Conservation (phyloP, 1,140 invertebrate species). For the Macrosteles quadrilineatus region DNA sequence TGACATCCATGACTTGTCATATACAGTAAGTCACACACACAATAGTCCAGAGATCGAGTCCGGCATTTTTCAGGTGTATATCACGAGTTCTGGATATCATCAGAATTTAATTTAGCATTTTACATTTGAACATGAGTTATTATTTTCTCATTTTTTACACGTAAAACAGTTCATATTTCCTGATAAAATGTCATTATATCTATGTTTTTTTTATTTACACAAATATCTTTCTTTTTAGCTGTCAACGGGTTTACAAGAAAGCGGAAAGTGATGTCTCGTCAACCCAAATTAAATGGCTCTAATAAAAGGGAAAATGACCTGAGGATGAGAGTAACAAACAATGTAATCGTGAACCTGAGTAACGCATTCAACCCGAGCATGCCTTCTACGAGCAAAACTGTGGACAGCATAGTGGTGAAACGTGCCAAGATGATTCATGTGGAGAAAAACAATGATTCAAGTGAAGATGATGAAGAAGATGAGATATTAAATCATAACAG, state of each 20-base stretch:
- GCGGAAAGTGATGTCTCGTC: not conserved
- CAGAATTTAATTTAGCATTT: no score
- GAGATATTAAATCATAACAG: slow-evolving; percentile 27
- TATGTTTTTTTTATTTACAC: slow-evolving; percentile 11
- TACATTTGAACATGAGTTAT: no score
- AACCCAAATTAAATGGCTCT: not conserved
- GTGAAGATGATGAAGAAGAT: slow-evolving; percentile 22
- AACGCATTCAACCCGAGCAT: not conserved
- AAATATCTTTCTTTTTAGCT: not conserved
- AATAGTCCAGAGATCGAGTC: no score
- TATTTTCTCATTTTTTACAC: no score
- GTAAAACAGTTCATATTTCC: no score
- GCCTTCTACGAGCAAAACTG: slow-evolving; percentile 6
- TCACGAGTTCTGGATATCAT: no score
- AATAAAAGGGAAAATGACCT: slow-evolving; percentile 1
- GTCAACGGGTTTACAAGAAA: slow-evolving; percentile 1
- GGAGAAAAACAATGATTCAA: slow-evolving; percentile 18
- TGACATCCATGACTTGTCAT: no score
- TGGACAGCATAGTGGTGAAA: slow-evolving; percentile 2
- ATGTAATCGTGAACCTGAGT: not conserved
- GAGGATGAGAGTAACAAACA: slow-evolving; percentile 28
- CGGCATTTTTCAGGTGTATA: no score
- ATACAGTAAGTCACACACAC: no score
- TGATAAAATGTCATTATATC: no score
- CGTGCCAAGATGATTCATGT: slow-evolving; percentile 18